A percentile compares a stretch with the other conserved stretches of the same genome.
These are phyloP conservation scores for Pocillopora damicornis DNA, from an alignment of 64 coral and sea anemone species.

Conservation along the genomic window DNA sequence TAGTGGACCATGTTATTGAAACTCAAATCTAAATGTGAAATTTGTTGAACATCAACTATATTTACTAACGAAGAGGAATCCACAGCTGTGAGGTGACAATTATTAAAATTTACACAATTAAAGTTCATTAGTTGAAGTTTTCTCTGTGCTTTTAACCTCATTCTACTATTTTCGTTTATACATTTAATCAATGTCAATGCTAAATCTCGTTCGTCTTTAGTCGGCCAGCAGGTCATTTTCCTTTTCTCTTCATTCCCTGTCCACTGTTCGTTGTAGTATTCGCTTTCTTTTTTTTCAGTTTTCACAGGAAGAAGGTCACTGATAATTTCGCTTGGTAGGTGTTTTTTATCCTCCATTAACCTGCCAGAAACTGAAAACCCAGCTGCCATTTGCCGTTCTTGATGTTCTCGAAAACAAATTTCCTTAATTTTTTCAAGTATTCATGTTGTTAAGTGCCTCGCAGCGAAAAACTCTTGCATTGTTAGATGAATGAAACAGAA, in stretches of 20 bases:
- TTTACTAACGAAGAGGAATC: neutral
- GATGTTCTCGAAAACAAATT: no score
- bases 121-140: neutral
- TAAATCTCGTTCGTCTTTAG: neutral
- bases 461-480: no score
- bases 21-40: neutral
- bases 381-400: constrained; percentile 21
- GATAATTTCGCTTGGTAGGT: neutral
- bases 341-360: neutral
- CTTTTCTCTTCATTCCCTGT: neutral
- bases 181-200: neutral
- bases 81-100: neutral
- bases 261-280: neutral
- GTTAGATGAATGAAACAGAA: no score
- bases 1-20: neutral
- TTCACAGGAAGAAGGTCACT: neutral
- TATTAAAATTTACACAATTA: neutral
- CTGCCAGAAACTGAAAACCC: constrained; percentile 52
- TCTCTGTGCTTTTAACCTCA: neutral
- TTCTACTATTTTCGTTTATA: neutral
- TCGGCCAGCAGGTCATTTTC: constrained; percentile 2
- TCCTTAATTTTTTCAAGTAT: no score
- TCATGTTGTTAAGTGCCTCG: no score
- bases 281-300: neutral
- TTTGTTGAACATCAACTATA: neutral